Percentiles rank a stretch among this genome's conserved stretches.
Evolutionary conservation across 2,888 invertebrate genomes (phyloP).

Genomic region (Drosophila anceps): DNA sequence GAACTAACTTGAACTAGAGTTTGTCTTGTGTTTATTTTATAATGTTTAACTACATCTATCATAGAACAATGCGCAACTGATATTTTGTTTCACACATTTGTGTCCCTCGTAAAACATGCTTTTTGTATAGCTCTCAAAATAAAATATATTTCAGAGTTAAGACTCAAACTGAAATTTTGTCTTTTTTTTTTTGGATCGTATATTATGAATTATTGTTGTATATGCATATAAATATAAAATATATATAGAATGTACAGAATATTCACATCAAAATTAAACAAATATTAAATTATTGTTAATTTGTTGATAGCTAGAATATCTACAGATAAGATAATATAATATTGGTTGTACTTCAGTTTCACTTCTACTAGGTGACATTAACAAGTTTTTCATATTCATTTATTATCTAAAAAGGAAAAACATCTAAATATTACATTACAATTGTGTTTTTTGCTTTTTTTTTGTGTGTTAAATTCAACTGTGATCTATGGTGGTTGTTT

Average conservation of each 20-base stretch:
- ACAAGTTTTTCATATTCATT: slow-evolving; percentile 2
- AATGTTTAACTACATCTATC: slow-evolving; percentile 4
- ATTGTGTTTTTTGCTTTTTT: not conserved
- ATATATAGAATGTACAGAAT: slow-evolving; percentile 4
- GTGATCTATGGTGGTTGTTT: not conserved
- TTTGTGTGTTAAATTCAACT: slow-evolving; percentile 3
- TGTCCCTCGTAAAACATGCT: slow-evolving; percentile 2
- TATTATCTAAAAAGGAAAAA: slow-evolving; percentile 17
- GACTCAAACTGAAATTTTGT: not conserved
- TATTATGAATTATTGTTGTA: not conserved
- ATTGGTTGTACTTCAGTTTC: slow-evolving; percentile 5
- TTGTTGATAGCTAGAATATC: not conserved
- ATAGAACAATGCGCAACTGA: slow-evolving; percentile 1
- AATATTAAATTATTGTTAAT: not conserved
- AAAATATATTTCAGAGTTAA: not conserved
- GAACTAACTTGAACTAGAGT: slow-evolving; percentile 19
- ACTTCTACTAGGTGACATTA: slow-evolving; percentile 2
- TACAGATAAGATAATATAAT: not conserved
- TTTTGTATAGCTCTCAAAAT: slow-evolving; percentile 10
- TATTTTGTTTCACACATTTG: slow-evolving; percentile 4
- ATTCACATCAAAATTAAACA: slow-evolving; percentile 6
- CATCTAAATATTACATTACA: slow-evolving; percentile 40
- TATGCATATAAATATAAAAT: not conserved
- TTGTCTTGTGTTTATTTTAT: not conserved
- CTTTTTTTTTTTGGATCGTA: not conserved